phyloP scores from a whole-genome alignment of 2,888 invertebrate species.

The Cataglyphis altisquamis region DNA sequence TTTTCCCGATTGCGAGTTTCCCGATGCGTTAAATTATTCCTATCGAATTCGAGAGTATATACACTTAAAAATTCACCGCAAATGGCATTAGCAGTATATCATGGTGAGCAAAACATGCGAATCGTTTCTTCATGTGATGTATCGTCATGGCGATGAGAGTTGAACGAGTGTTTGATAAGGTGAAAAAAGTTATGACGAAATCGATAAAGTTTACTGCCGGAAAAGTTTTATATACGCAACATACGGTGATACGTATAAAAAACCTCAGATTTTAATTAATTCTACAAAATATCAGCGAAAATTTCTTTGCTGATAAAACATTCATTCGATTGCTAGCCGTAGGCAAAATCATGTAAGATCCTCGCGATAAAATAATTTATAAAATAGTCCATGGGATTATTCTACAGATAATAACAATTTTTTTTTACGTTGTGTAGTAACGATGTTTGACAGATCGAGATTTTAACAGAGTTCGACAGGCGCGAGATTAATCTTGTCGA shows the following conservation, averaged over 20 bases:
- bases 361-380: background rate
- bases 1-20: slow-evolving; percentile 15
- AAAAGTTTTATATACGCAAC: background rate
- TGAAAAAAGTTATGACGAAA: slow-evolving; percentile 39
- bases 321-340: background rate
- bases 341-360: background rate
- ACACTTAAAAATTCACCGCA: slow-evolving; percentile 39
- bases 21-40: slow-evolving; percentile 41
- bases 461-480: slow-evolving; percentile 8
- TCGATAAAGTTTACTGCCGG: slow-evolving; percentile 29
- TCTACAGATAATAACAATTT: slow-evolving; percentile 7
- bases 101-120: slow-evolving; percentile 15
- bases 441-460: background rate
- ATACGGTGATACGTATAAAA: background rate
- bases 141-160: slow-evolving; percentile 39
- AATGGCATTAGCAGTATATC: slow-evolving; percentile 17
- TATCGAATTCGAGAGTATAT: slow-evolving; percentile 11
- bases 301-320: background rate
- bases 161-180: slow-evolving; percentile 34
- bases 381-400: background rate
- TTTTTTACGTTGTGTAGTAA: background rate
- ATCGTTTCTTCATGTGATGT: slow-evolving; percentile 40
- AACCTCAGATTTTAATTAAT: background rate
- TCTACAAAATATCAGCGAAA: background rate
- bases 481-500: slow-evolving; percentile 32